Percentiles rank a stretch among this genome's conserved stretches.
Evolutionary conservation across 2,113 vertebrate genomes (phyloP).

Genomic region (Amphiprion ocellaris): DNA sequence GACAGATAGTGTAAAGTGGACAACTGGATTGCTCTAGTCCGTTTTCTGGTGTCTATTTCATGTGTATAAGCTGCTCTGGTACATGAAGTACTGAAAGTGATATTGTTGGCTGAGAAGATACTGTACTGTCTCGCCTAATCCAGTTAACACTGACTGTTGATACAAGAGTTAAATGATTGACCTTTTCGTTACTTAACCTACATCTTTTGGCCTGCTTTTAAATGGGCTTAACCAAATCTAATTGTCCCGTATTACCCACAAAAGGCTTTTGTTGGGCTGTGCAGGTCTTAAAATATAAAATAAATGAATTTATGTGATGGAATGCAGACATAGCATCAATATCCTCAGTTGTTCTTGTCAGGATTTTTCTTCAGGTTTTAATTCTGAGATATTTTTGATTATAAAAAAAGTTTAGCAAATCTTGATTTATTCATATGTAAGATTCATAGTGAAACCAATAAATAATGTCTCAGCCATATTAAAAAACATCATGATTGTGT

Average conservation of each 20-base stretch:
- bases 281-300: not conserved
- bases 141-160: constrained; percentile 71
- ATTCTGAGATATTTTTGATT: no score
- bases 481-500: not conserved
- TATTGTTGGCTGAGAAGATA: constrained; percentile 7
- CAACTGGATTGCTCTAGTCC: constrained; percentile 14
- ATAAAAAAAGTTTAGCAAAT: not conserved
- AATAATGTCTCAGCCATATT: not conserved
- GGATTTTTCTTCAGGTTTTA: no score
- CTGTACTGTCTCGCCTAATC: constrained; percentile 56
- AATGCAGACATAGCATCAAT: no score
- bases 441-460: not conserved
- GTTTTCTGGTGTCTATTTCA: constrained; percentile 18
- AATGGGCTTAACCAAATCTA: not conserved
- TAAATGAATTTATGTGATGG: not conserved
- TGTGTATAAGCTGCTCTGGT: constrained; percentile 41
- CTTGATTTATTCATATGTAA: not conserved
- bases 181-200: constrained; percentile 37
- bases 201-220: constrained; percentile 7
- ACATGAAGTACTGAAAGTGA: constrained; percentile 40
- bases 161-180: constrained; percentile 26
- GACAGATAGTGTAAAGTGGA: constrained; percentile 24
- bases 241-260: no score
- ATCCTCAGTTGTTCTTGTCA: no score
- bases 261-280: no score